These are phyloP conservation scores for Parnassius smintheus DNA, from an alignment of 2,888 invertebrate genomes.

Conservation along the genomic window DNA sequence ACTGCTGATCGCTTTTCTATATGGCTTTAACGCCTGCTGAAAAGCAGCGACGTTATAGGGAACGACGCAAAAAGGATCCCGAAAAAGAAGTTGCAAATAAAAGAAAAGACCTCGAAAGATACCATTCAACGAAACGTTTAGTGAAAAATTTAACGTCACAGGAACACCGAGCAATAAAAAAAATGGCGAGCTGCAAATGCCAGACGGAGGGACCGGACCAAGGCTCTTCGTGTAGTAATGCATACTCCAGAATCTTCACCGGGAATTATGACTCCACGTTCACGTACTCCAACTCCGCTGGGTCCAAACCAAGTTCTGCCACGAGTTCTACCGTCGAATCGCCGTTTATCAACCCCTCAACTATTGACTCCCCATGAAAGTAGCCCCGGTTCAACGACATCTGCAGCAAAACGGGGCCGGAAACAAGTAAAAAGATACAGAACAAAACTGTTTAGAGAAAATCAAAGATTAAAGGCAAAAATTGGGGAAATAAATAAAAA, in stretches of 20 bases:
- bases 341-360: slow-evolving; percentile 2
- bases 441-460: no score
- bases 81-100: slow-evolving; percentile 25
- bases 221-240: slow-evolving; percentile 17
- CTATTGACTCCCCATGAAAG: slow-evolving; percentile 8
- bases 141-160: slow-evolving; percentile 22
- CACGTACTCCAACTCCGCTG: slow-evolving; percentile 9
- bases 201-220: slow-evolving; percentile 18
- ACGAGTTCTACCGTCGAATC: neutral
- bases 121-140: slow-evolving; percentile 23
- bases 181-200: slow-evolving; percentile 23
- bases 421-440: no score
- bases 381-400: no score
- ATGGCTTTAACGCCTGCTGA: slow-evolving; percentile 2
- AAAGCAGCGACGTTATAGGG: slow-evolving; percentile 27
- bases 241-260: neutral
- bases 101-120: slow-evolving; percentile 26
- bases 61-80: slow-evolving; percentile 23
- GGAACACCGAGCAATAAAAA: slow-evolving; percentile 25
- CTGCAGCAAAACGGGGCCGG: no score
- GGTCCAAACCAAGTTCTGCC: slow-evolving; percentile 3
- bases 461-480: no score
- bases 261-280: slow-evolving; percentile 19
- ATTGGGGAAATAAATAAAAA: no score
- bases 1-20: neutral